Base-by-base conservation (phyloP, 2,797 vertebrate species). In the Scleropages formosus region DNA sequence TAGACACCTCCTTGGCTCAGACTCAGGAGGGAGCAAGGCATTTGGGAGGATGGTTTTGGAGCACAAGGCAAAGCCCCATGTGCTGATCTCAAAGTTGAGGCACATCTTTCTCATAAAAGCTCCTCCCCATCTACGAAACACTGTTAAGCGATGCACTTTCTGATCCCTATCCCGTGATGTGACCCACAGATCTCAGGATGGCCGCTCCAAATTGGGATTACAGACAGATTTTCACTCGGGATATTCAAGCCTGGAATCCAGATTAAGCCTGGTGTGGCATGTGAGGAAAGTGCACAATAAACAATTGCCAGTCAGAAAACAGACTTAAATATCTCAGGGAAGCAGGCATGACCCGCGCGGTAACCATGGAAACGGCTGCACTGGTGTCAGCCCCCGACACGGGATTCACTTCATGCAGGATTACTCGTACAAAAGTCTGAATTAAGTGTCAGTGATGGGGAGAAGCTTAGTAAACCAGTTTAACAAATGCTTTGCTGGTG, bases 201-300 rank as follows among this genome's bases (percentile, higher is more conserved):
- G 75, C 66, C 24, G 59, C 77, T 67, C 51, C 53, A 76, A 79
- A 81, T 78, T 46, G 68, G 74, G 76, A 80, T 80, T 80, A 78
- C 79, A 73, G 24, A 22, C 18, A 66, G 73, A 66, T 51, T 76
- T 73, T 27, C 62, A 44, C 67, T 75, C 49, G 44, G n/a, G 46
- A 71, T 78, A 70, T 74, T 65, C 53, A 47, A 65, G 66, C 71
- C 16, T 53, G 9, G 64, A 79, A 81, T 80, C 75, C 78, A 64
- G 71, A 73, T 78, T 80, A 76, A 76, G 74, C 71, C 74, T 62
- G 51, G 67, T 72, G 72, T 46, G 46, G n/a, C 27, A 16, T 4
- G 66, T 65, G 70, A 56, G 71, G 78, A n/a, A 77, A 63, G 72
- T 56, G 49, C 60, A 61, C 11, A 68, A 77, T 78, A 63, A 80